Conservation (phyloP, 1,140 invertebrate species). For the Diorhabda carinulata region DNA sequence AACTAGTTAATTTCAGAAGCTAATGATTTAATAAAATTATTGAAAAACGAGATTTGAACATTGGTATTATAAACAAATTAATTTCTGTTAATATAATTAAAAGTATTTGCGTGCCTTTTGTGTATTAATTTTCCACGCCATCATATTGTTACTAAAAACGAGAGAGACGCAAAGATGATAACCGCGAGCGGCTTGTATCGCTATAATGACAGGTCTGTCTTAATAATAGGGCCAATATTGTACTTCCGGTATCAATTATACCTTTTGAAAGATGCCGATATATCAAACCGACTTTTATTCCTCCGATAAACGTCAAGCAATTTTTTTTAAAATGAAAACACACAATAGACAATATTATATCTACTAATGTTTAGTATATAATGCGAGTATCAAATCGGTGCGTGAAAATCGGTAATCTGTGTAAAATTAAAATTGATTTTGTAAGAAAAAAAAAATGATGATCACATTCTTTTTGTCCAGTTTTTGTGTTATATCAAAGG, state of each 20-base stretch:
- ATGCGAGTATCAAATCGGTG: background rate
- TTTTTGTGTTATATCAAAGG: background rate
- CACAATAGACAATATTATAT: no score
- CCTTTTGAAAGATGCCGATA: background rate
- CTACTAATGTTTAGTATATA: no score
- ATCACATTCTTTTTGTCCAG: background rate
- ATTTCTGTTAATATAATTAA: no score
- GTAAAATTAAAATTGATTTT: constrained; percentile 3
- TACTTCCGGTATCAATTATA: background rate
- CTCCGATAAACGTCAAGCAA: no score
- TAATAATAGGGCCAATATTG: background rate
- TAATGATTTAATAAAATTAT: no score
- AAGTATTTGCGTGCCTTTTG: no score
- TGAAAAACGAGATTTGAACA: no score
- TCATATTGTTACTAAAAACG: background rate
- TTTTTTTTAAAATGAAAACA: no score
- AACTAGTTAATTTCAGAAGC: no score
- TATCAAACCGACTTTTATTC: no score
- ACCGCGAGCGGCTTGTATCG: background rate
- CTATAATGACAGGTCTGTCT: background rate
- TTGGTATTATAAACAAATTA: no score
- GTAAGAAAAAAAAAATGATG: background rate
- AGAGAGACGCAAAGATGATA: background rate
- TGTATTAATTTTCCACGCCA: no score
- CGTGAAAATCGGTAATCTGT: background rate